Percentiles rank a stretch among this genome's conserved stretches.
Evolutionary conservation across 2,113 vertebrate genomes (phyloP).

Genomic region (Cebidichthys violaceus): DNA sequence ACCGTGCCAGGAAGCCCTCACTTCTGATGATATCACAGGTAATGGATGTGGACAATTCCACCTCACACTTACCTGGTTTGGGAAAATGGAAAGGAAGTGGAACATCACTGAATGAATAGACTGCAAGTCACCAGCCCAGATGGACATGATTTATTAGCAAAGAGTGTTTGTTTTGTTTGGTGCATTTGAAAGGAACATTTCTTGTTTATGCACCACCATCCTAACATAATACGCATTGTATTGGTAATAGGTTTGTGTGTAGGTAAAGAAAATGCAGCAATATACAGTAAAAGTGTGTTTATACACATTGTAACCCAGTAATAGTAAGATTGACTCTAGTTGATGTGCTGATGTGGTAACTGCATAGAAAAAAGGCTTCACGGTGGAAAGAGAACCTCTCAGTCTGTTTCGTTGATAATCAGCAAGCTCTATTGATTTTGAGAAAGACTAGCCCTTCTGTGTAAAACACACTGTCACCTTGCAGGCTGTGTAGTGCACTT

Average conservation of each 20-base stretch:
- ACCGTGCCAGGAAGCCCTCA: not conserved
- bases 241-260: not conserved
- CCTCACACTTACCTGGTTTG: slow-evolving; percentile 10
- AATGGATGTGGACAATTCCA: slow-evolving; percentile 16
- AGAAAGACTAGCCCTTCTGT: slow-evolving; percentile 17
- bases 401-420: slow-evolving; percentile 27
- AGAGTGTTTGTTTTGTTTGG: slow-evolving; percentile 13
- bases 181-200: slow-evolving; percentile 5
- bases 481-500: slow-evolving; percentile 35
- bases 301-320: not conserved
- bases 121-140: slow-evolving; percentile 1
- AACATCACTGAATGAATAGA: slow-evolving; percentile 39
- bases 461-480: slow-evolving; percentile 34
- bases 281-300: not conserved
- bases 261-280: not conserved
- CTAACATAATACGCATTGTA: not conserved
- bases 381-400: not conserved
- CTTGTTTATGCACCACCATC: not conserved
- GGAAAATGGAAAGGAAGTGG: slow-evolving; percentile 38
- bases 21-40: slow-evolving; percentile 17
- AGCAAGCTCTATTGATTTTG: slow-evolving; percentile 48
- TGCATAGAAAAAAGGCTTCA: slow-evolving; percentile 3
- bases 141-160: slow-evolving; percentile 39
- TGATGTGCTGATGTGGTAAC: not conserved
- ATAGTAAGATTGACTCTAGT: not conserved